These are phyloP conservation scores for Corvus cornix DNA, from an alignment of 2,113 vertebrate species.

Conservation along the genomic window DNA sequence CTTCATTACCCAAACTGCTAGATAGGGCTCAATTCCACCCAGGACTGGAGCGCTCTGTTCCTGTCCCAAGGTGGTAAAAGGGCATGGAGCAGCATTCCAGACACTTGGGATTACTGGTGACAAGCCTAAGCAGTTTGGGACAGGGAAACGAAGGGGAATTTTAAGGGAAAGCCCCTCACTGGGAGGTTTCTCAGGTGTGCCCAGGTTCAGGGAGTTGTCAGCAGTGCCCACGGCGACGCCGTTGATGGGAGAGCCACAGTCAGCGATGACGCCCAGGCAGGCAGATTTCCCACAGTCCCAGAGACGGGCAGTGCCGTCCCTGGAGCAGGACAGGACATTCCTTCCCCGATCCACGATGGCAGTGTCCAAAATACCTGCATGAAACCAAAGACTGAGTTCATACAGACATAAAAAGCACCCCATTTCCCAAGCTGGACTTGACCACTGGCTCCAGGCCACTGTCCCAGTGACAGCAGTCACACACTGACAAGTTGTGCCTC, in stretches of 20 bases:
- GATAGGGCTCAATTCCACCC: neutral
- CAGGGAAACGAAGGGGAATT: neutral
- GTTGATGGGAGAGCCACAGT: slow-evolving; percentile 72
- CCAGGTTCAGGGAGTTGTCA: slow-evolving; percentile 71
- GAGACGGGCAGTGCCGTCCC: slow-evolving; percentile 76
- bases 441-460: neutral
- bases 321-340: slow-evolving; percentile 76
- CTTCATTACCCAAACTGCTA: neutral
- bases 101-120: fast-evolving
- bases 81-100: neutral
- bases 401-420: neutral
- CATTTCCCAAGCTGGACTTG: fast-evolving
- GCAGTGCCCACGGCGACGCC: slow-evolving; percentile 67
- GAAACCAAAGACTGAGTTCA: neutral
- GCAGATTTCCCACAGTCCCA: slow-evolving; percentile 79
- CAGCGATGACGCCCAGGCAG: slow-evolving; percentile 69
- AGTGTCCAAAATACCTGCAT: slow-evolving; percentile 75
- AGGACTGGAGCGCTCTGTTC: fast-evolving
- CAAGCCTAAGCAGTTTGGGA: neutral
- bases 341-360: slow-evolving; percentile 78
- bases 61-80: neutral
- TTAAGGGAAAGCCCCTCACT: slow-evolving; percentile 55
- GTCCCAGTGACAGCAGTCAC: neutral
- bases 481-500: neutral
- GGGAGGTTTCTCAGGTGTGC: slow-evolving; percentile 58